Evolutionary conservation across 2,888 invertebrate species (phyloP).

Genomic region (Frankliniella intonsa): DNA sequence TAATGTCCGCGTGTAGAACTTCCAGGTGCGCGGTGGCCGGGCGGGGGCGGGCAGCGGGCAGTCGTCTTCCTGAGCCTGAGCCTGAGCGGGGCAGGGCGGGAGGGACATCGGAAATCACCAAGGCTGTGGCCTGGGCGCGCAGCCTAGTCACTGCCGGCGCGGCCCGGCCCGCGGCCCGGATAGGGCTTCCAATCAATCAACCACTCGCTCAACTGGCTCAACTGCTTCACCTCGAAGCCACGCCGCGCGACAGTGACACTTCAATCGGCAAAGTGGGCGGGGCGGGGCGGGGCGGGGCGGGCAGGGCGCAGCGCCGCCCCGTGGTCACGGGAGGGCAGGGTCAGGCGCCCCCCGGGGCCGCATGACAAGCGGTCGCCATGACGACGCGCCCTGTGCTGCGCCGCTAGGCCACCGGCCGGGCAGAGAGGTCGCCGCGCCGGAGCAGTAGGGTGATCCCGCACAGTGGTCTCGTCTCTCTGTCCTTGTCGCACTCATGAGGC

Average conservation of each 20-base stretch:
- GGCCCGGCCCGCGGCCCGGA: neutral
- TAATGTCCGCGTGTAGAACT: too few species aligned
- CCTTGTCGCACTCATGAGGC: too few species aligned
- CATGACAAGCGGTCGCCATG: neutral
- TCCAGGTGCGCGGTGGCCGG: too few species aligned
- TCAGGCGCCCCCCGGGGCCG: neutral
- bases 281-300: neutral
- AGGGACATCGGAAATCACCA: too few species aligned
- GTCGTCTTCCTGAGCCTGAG: too few species aligned
- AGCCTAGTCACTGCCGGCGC: neutral
- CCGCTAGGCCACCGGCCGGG: too few species aligned
- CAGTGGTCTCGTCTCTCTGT: too few species aligned
- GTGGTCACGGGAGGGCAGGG: neutral
- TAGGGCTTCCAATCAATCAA: neutral
- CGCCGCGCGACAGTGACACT: neutral
- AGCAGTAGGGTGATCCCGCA: too few species aligned
- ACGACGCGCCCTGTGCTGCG: neutral
- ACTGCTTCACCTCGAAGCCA: neutral
- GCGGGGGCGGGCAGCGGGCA: too few species aligned
- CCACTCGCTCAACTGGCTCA: neutral
- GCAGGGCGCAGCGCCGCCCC: neutral
- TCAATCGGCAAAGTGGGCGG: neutral
- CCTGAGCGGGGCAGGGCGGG: too few species aligned
- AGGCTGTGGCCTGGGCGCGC: neutral
- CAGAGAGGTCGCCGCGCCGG: too few species aligned